Base-by-base conservation (phyloP, 1,140 invertebrate genomes). In the Sitophilus oryzae region DNA sequence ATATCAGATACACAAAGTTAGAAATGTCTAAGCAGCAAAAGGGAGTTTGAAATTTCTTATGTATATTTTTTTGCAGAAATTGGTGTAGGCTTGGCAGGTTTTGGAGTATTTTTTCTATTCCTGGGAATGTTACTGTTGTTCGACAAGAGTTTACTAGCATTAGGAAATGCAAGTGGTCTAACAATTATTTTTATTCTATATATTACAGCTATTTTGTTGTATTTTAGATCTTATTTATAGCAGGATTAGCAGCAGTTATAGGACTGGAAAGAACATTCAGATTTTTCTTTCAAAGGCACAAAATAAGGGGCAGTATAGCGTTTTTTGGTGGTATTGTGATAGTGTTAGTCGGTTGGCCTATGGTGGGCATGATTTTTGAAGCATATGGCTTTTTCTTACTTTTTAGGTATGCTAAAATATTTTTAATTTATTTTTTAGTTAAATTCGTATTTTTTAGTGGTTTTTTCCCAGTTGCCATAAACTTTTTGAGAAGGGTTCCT, bases 231-330 rank as follows among this genome's bases (percentile, higher is more conserved):
- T 76, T 99, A 23, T 99, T 99, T 74, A 86, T 99, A 62, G 79
- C 83, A 64, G 97, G 97, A 19, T 78, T 99, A 37, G 91, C 87
- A 36, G 95, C 95, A 77, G 92, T 99, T 1, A 98, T 99, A 67
- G 96, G 96, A 1, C 77, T 98, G 30, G 89, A 95, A 74, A 78
- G 95, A 70, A 98, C 96, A 20, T 86, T 98, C 63, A 83, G 89
- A 67, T 99, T 99, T 71, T 99, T 99, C 76, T 99, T 99, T 73
- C 96, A 99, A 80, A 76, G 83, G 51, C 94, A 99, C 70, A 99
- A 99, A 82, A 72, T 93, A 3, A 95, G 89, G 80, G 96, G 89
- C 0, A 91, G 92, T 6, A 73, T 82, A 6, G 84, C 91, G 10
- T 99, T 99, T 75, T 91, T 99, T 70, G 90, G 93, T 15, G 97